Percentiles rank a stretch among this genome's conserved stretches.
These are phyloP conservation scores for Oeneis ivallda DNA, from an alignment of 2,888 invertebrate species.

Conservation along the genomic window DNA sequence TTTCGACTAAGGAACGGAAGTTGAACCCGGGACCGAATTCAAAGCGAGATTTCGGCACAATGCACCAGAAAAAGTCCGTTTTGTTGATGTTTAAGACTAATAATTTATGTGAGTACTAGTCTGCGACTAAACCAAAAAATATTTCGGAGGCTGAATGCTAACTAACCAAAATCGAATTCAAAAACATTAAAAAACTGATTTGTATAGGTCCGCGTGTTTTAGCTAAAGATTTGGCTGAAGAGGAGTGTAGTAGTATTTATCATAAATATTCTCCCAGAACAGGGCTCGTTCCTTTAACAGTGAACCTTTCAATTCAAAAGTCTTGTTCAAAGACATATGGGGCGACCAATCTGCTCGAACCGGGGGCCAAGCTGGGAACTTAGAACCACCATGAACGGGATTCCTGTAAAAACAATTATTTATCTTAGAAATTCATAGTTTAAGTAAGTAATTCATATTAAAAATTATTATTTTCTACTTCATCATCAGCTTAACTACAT, in stretches of 20 bases:
- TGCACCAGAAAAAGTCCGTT: no score
- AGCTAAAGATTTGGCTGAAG: conserved; percentile 13
- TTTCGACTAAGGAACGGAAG: no score
- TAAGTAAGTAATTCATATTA: no score
- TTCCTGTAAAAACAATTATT: conserved; percentile 42
- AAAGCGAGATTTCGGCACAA: no score
- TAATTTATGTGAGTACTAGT: no score
- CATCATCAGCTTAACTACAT: conserved; percentile 5
- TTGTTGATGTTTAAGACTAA: no score
- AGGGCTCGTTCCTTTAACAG: conserved; percentile 38
- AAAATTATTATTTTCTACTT: not conserved
- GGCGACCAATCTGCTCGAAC: conserved; percentile 41
- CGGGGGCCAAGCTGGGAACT: conserved; percentile 46
- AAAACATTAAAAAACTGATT: not conserved
- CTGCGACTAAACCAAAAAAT: no score
- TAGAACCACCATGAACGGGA: conserved; percentile 47
- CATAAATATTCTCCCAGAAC: conserved; percentile 49
- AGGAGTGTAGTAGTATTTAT: conserved; percentile 40
- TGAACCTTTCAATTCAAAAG: conserved; percentile 42
- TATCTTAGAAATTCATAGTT: not conserved
- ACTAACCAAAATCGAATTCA: no score
- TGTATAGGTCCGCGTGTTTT: not conserved
- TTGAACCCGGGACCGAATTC: no score
- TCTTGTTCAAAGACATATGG: conserved; percentile 46
- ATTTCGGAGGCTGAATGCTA: no score